phyloP scores from a whole-genome alignment of 2,888 invertebrate genomes.

The Oscheius sp. region DNA sequence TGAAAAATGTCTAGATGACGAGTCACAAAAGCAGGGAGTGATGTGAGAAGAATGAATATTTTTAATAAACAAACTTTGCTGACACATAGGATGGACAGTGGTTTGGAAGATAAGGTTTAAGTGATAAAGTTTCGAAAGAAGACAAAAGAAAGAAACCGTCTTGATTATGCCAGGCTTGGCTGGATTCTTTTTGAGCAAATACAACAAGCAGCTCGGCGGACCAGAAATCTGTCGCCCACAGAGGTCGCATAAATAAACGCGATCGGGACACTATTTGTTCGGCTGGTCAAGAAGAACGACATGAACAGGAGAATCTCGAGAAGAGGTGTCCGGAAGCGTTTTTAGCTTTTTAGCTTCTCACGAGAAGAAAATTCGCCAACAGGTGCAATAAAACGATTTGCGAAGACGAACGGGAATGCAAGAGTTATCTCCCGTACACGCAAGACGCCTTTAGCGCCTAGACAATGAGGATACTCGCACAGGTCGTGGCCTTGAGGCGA shows the following conservation, averaged over 20 bases:
- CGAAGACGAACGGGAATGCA: no score
- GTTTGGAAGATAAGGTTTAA: neutral
- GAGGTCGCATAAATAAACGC: conserved; percentile 25
- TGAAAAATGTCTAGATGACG: conserved; percentile 4
- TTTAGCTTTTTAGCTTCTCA: neutral
- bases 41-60: neutral
- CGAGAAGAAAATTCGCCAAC: neutral
- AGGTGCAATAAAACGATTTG: neutral
- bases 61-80: conserved; percentile 9
- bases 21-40: neutral
- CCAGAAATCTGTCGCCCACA: conserved; percentile 25
- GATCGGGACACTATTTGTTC: conserved; percentile 25
- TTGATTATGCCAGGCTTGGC: neutral
- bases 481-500: neutral
- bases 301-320: neutral
- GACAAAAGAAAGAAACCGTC: conserved; percentile 1
- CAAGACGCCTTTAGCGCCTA: neutral
- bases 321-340: conserved; percentile 10
- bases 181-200: conserved; percentile 15
- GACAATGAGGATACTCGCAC: neutral
- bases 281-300: conserved; percentile 15
- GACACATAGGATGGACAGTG: conserved; percentile 10
- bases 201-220: conserved; percentile 41
- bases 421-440: no score
- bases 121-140: neutral